Evolutionary conservation across 2,888 invertebrate species (phyloP).

Genomic region (Gymnoscelis rufifasciata): DNA sequence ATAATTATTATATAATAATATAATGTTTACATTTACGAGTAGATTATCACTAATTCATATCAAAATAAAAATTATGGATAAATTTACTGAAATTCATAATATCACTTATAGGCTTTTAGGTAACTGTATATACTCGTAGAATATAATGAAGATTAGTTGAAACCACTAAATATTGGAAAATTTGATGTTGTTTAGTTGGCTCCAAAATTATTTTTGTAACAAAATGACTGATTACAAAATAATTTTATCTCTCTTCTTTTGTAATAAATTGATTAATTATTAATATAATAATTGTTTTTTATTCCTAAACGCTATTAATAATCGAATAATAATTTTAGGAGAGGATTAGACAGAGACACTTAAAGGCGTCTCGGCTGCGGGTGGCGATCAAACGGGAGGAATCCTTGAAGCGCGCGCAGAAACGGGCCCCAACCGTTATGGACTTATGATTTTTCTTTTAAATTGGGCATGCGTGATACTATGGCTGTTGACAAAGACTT

Average conservation of each 20-base stretch:
- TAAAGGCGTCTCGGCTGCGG: constrained; percentile 84
- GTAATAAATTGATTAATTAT: constrained; percentile 14
- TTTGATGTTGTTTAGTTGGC: constrained; percentile 8
- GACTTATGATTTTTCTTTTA: constrained; percentile 78
- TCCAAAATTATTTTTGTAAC: constrained; percentile 19
- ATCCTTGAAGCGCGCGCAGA: constrained; percentile 80
- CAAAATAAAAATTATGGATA: too few relatives aligned
- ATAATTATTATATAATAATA: too few relatives aligned
- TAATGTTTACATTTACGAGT: too few relatives aligned
- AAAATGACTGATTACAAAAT: constrained; percentile 18
- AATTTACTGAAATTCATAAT: too few relatives aligned
- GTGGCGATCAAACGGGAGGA: constrained; percentile 83
- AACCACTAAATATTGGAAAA: constrained; percentile 5
- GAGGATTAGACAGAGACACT: too few relatives aligned
- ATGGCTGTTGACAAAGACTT: constrained; percentile 7
- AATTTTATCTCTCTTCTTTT: constrained; percentile 17
- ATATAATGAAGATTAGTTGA: constrained; percentile 1
- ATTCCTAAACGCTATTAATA: too few relatives aligned
- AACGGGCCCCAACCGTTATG: constrained; percentile 65
- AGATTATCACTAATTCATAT: too few relatives aligned
- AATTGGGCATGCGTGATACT: constrained; percentile 55
- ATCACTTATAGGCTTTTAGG: neutral
- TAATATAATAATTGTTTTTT: constrained; percentile 16
- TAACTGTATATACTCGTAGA: constrained; percentile 8
- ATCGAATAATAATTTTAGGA: too few relatives aligned